Evolutionary conservation across 2,797 vertebrate genomes (phyloP), one percentile per base, ranked within the genome.

Genomic region (Argentina silus): DNA sequence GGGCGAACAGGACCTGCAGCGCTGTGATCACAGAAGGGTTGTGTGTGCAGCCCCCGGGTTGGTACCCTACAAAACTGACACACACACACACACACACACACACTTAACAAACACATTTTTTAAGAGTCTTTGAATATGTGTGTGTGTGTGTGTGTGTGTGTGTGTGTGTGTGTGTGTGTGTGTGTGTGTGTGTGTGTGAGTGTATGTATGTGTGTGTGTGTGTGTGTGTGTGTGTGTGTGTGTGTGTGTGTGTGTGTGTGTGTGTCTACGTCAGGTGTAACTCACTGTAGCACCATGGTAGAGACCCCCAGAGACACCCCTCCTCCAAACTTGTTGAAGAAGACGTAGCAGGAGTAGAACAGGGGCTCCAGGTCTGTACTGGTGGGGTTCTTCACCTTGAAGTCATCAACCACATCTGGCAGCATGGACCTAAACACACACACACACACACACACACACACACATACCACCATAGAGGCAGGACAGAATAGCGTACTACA

Each of bases 301-400:
- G 89, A 90, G 62, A 92, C 21, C 43, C 91, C 90, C 6, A 79
- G 56, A 0, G 89, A 76, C 51, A 91, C 8, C 0, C 92, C 90
- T 3, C 89, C 86, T 7, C 86, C 90, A 50, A 92, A 88, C 79
- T 93, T 93, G 75, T 92, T 93, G 81, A 87, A 91, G 82, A 94
- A 93, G 61, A 91, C 88, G 0, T 82, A 93, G 75, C 90, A 91
- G 0, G 92, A 92, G 70, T 88, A 92, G 85, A 93, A 93, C 70
- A 93, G 74, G 23, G 92, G 73, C 65, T 94, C 91, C 69, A 90
- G 74, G 80, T 88, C 89, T 3, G 63, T 79, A 67, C 72, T 88
- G 21, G 53, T 43, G 6, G 87, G 83, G 74, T 93, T 90, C 81
- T 83, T 91, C 69, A 90, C 81, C 66, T 87, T 89, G 79, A 93